Evolutionary conservation across 2,888 invertebrate species (phyloP).

Genomic region (Cryptophagus acutangulus): DNA sequence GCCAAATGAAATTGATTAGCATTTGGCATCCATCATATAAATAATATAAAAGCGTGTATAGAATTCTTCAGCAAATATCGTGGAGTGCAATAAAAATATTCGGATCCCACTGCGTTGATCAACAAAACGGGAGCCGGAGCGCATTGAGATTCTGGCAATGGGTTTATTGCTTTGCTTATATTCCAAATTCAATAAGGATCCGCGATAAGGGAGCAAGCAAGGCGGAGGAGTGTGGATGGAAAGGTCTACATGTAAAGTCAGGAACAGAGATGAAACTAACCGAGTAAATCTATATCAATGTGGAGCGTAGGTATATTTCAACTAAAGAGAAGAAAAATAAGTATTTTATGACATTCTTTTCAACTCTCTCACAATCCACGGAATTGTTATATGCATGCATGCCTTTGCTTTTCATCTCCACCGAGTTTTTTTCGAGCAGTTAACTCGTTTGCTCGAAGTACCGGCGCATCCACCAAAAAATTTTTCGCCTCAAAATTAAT

Average conservation of each 20-base stretch:
- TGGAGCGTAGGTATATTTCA: constrained; percentile 13
- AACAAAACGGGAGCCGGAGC: constrained; percentile 33
- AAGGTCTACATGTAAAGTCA: constrained; percentile 28
- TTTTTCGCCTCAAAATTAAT: too few relatives aligned
- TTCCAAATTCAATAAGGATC: constrained; percentile 45
- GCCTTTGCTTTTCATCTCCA: too few relatives aligned
- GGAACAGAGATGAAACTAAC: constrained; percentile 23
- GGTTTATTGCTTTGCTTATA: constrained; percentile 47
- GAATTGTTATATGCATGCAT: too few relatives aligned
- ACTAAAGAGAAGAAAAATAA: constrained; percentile 9
- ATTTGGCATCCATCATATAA: too few relatives aligned
- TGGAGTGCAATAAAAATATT: constrained; percentile 32
- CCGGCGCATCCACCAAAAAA: too few relatives aligned
- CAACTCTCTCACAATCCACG: too few relatives aligned
- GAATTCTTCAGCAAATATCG: constrained; percentile 6
- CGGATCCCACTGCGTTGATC: constrained; percentile 30
- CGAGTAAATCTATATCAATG: constrained; percentile 19
- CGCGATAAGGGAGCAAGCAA: constrained; percentile 40
- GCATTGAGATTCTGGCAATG: constrained; percentile 45
- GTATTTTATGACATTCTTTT: constrained; percentile 6
- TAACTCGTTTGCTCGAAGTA: too few relatives aligned
- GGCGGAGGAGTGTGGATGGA: constrained; percentile 26
- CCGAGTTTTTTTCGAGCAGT: too few relatives aligned
- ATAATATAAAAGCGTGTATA: too few relatives aligned
- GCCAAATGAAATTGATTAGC: too few relatives aligned